Evolutionary conservation across 2,113 vertebrate genomes (phyloP).

Genomic region (Lontra canadensis): DNA sequence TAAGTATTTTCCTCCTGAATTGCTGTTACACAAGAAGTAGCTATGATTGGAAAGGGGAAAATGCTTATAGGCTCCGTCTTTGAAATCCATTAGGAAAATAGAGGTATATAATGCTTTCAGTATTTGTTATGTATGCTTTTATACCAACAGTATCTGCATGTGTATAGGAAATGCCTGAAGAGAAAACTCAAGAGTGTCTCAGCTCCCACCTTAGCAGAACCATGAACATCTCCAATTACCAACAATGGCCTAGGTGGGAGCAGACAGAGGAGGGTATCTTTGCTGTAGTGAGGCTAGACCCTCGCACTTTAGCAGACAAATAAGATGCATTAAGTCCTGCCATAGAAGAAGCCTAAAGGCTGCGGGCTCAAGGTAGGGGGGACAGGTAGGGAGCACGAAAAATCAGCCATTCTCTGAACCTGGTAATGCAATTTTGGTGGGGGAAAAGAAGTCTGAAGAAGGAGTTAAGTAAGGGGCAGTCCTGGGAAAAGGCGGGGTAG

Average conservation of each 20-base stretch:
- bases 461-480: neutral
- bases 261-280: neutral
- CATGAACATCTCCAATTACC: neutral
- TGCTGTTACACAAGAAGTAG: neutral
- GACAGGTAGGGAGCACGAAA: neutral
- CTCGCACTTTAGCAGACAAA: neutral
- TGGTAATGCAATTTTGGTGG: neutral
- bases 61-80: neutral
- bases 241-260: neutral
- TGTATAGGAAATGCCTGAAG: neutral
- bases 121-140: neutral
- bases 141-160: neutral
- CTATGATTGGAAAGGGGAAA: neutral
- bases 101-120: neutral
- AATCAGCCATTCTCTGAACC: neutral
- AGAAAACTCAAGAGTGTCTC: neutral
- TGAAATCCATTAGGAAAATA: neutral
- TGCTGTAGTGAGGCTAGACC: accelerated
- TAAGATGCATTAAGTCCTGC: neutral
- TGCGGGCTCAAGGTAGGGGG: neutral
- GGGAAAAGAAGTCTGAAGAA: neutral
- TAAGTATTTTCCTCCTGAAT: neutral
- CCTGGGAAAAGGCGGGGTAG: neutral
- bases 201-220: neutral
- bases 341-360: neutral